phyloP scores from a whole-genome alignment of 1,140 invertebrate genomes.

The Telenomus remus region DNA sequence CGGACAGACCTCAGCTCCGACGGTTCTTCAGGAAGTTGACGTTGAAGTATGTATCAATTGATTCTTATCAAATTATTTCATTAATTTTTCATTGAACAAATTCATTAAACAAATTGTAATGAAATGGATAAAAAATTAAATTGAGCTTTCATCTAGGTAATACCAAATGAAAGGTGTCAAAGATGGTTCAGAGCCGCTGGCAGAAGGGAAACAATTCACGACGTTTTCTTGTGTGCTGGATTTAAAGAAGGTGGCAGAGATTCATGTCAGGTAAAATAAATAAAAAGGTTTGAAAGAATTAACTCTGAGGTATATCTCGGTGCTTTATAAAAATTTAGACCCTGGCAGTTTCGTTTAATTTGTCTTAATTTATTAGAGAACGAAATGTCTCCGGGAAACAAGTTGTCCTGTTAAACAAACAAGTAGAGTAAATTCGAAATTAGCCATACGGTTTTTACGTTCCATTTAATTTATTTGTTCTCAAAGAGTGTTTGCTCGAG shows the following conservation, averaged over 20 bases:
- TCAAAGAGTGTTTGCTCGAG: too few relatives aligned
- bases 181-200: constrained; percentile 93
- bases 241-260: constrained; percentile 88
- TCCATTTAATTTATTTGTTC: too few relatives aligned
- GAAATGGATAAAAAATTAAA: too few relatives aligned
- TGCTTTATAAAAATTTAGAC: constrained; percentile 3
- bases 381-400: constrained; percentile 9
- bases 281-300: background rate
- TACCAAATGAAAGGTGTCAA: constrained; percentile 92
- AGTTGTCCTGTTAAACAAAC: constrained; percentile 12
- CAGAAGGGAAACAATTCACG: constrained; percentile 91
- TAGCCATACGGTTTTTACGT: too few relatives aligned
- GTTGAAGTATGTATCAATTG: constrained; percentile 65
- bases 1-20: constrained; percentile 86
- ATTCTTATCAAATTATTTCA: constrained; percentile 4
- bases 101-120: too few relatives aligned
- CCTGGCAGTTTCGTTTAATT: background rate
- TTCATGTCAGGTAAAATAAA: constrained; percentile 77
- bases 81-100: background rate
- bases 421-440: too few relatives aligned
- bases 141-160: too few relatives aligned
- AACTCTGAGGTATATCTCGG: background rate
- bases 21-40: constrained; percentile 80
- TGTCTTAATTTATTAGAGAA: constrained; percentile 16
- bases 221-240: constrained; percentile 94